Percentiles rank a stretch among this genome's conserved stretches.
phyloP scores from a whole-genome alignment of 2,113 vertebrate species.

The Alces alces region DNA sequence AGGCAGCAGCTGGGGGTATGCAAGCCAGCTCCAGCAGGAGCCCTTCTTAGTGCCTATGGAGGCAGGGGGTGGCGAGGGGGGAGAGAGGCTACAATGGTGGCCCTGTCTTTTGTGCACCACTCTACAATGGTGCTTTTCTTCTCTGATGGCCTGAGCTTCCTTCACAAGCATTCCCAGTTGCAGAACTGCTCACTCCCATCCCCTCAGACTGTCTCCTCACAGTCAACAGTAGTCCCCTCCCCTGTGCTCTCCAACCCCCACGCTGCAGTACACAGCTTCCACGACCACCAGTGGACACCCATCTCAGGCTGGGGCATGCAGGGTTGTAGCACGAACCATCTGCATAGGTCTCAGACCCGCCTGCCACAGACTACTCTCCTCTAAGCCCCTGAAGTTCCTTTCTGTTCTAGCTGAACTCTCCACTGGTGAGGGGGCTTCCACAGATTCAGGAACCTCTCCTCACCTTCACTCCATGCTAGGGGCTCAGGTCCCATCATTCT shows the following conservation, averaged over 20 bases:
- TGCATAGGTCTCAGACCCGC: background rate
- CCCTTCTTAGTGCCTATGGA: background rate
- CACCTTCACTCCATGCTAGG: background rate
- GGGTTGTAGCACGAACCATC: background rate
- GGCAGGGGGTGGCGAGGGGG: fast-evolving
- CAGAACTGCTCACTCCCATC: background rate
- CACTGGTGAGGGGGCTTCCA: background rate
- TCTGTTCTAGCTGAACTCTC: background rate
- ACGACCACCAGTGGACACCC: background rate
- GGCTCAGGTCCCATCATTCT: background rate
- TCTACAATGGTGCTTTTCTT: background rate
- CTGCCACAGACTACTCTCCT: background rate
- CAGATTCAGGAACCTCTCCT: background rate
- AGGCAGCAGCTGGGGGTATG: background rate
- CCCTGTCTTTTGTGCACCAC: background rate
- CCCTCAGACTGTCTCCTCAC: background rate
- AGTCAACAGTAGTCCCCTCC: background rate
- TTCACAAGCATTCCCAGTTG: background rate
- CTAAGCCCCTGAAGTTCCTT: background rate
- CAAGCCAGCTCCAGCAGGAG: background rate
- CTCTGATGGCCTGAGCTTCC: background rate
- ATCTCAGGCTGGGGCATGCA: background rate
- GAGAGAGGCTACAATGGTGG: background rate
- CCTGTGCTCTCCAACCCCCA: background rate
- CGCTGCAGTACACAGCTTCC: background rate